Percentiles rank a stretch among this genome's conserved stretches.
These are phyloP conservation scores for Heliconius eleuchia DNA, from an alignment of 1,140 invertebrate genomes.

Conservation along the genomic window DNA sequence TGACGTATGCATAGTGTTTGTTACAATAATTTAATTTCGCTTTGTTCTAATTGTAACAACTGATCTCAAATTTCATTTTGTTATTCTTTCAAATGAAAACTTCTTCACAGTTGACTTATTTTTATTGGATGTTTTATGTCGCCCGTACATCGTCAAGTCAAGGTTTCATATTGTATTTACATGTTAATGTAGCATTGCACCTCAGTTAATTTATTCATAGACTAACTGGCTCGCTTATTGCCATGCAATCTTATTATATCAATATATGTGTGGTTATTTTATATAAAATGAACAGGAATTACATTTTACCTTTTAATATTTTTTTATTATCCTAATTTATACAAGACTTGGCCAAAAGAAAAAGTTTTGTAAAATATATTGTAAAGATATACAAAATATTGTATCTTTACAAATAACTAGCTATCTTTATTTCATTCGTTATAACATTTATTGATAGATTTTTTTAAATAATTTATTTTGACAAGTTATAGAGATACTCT, in stretches of 20 bases:
- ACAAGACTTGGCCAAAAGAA: too few species aligned
- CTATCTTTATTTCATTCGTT: too few species aligned
- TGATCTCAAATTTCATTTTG: slow-evolving; percentile 9
- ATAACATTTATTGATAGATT: too few species aligned
- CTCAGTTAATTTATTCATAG: neutral
- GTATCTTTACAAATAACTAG: too few species aligned
- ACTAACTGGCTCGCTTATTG: neutral
- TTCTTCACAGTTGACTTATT: neutral
- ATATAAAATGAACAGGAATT: too few species aligned
- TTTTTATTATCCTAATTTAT: too few species aligned
- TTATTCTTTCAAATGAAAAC: slow-evolving; percentile 10
- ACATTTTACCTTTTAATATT: too few species aligned
- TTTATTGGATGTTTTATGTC: slow-evolving; percentile 15
- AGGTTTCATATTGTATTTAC: slow-evolving; percentile 5
- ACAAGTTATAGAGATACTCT: too few species aligned
- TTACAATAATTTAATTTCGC: slow-evolving; percentile 1
- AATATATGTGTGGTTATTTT: neutral
- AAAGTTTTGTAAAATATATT: too few species aligned
- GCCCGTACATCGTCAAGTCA: neutral
- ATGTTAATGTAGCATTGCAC: neutral
- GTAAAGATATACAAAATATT: too few species aligned
- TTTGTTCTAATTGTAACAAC: slow-evolving; percentile 7
- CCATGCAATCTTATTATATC: neutral
- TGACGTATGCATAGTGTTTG: neutral
- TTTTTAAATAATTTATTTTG: too few species aligned